Evolutionary conservation across 1,140 invertebrate species (phyloP).

Genomic region (Trigoniulus corallinus): DNA sequence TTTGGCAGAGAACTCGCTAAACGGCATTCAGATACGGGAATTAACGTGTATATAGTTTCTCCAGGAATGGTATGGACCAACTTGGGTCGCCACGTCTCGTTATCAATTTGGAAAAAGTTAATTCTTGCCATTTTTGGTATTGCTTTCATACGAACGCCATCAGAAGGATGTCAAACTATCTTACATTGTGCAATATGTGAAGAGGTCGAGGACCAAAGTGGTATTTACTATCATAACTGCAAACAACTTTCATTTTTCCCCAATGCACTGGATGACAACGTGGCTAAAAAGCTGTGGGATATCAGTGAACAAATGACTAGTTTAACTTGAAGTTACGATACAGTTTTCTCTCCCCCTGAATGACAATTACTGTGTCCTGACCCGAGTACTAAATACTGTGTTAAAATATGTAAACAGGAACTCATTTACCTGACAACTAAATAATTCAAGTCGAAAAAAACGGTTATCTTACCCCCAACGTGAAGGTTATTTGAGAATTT

Average conservation of each 20-base stretch:
- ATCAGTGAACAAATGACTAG: slow-evolving; percentile 31
- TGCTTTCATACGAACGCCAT: slow-evolving; percentile 47
- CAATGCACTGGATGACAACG: slow-evolving; percentile 23
- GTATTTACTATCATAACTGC: slow-evolving; percentile 55
- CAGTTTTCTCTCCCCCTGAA: too few relatives aligned
- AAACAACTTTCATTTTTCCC: slow-evolving; percentile 39
- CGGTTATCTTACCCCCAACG: too few relatives aligned
- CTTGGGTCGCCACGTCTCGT: slow-evolving; percentile 44
- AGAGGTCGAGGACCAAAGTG: slow-evolving; percentile 39
- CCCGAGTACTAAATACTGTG: too few relatives aligned
- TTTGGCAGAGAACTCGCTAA: background rate
- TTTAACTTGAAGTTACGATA: too few relatives aligned
- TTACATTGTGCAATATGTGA: slow-evolving; percentile 54
- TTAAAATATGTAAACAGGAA: too few relatives aligned
- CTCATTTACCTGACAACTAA: too few relatives aligned
- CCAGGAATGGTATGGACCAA: slow-evolving; percentile 72
- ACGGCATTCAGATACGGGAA: slow-evolving; percentile 23
- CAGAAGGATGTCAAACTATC: slow-evolving; percentile 63
- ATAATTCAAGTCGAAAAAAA: too few relatives aligned
- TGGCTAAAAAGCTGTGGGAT: slow-evolving; percentile 48
- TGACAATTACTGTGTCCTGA: too few relatives aligned
- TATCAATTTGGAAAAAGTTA: slow-evolving; percentile 41
- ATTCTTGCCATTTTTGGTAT: slow-evolving; percentile 47
- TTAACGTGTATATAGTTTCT: slow-evolving; percentile 56
- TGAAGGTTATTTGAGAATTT: too few relatives aligned